Evolutionary conservation across 2,797 vertebrate species (phyloP), one percentile per base, ranked within the genome.

Genomic region (Peromyscus eremicus): DNA sequence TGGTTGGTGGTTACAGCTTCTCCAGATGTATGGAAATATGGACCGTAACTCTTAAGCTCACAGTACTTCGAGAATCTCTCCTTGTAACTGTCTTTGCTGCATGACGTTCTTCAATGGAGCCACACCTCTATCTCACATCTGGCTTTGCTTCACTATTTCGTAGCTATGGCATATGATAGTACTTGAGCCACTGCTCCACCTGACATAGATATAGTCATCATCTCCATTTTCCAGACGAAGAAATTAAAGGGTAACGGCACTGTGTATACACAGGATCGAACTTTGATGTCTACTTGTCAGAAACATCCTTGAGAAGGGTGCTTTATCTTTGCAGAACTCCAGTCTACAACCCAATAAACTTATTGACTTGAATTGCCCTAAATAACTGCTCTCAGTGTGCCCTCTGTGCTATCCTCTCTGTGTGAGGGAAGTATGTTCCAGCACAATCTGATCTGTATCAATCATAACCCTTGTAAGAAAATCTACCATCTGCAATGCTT

Each of bases 31-130:
- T 46, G 29, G 32, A 21, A 52, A 25, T 25, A 70, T 68, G 12
- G 8, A 88, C 12, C 52, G 71, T 64, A 9, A 21, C 14, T 82
- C 57, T 49, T 91, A 92, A 46, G 34, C 19, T 95, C 75, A 6
- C 8, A 91, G 60, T 21, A 81, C 52, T 32, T 83, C 19, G 60
- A 73, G 46, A 87, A 64, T 46, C 9, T 9, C 12, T 81, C 66
- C 1, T 91, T 32, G 12, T 46, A 89, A 70, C 34, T 82, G 46
- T 0, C 37, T 85, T 19, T 27, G 14, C 25, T 80, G 2, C 1
- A 49, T 82, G 11, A 92, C 71, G 89, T 87, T 11, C 10, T 95
- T 91, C 80, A 86, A 34, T 46, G 19, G 91, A 95, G 91, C 66
- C 14, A 75, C 16, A 73, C 64, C 14, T 89, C 37, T 46, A 4